These are phyloP conservation scores for Sparidentex hasta DNA, from an alignment of 2,797 vertebrate genomes.

Conservation along the genomic window DNA sequence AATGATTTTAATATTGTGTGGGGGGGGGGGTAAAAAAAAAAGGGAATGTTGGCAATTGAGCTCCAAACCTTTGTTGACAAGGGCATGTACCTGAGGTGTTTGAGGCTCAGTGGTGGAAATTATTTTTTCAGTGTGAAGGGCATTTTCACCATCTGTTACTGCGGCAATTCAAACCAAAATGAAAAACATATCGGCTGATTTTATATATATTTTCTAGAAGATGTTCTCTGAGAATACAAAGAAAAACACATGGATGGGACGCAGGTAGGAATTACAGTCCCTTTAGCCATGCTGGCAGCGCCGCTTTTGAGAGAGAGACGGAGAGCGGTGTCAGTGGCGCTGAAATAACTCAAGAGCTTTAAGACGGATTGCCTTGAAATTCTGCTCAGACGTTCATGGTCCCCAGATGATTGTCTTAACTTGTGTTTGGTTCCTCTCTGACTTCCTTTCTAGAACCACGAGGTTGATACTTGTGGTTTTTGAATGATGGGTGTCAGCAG, in stretches of 20 bases:
- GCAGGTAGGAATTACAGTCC: not conserved
- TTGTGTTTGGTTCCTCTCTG: not conserved
- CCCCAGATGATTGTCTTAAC: not conserved
- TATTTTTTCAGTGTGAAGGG: slow-evolving; percentile 46
- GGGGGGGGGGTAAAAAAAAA: not conserved
- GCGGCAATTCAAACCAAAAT: slow-evolving; percentile 21
- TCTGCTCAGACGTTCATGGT: not conserved
- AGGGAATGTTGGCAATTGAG: not conserved
- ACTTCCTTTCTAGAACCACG: not conserved
- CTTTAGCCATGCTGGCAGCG: not conserved
- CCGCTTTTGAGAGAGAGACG: no score
- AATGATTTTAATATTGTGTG: slow-evolving; percentile 35
- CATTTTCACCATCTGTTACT: slow-evolving; percentile 40
- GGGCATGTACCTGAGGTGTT: slow-evolving; percentile 6
- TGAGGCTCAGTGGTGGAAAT: slow-evolving; percentile 28
- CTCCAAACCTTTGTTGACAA: slow-evolving; percentile 21
- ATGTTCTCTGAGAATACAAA: not conserved
- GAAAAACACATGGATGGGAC: not conserved
- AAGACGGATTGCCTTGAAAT: not conserved
- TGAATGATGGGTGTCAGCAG: not conserved
- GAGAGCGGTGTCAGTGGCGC: not conserved
- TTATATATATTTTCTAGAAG: not conserved
- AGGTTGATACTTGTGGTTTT: not conserved
- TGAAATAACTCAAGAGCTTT: not conserved
- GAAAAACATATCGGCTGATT: slow-evolving; percentile 7